Base-by-base conservation (phyloP, 2,113 vertebrate genomes). In the Talpa occidentalis region DNA sequence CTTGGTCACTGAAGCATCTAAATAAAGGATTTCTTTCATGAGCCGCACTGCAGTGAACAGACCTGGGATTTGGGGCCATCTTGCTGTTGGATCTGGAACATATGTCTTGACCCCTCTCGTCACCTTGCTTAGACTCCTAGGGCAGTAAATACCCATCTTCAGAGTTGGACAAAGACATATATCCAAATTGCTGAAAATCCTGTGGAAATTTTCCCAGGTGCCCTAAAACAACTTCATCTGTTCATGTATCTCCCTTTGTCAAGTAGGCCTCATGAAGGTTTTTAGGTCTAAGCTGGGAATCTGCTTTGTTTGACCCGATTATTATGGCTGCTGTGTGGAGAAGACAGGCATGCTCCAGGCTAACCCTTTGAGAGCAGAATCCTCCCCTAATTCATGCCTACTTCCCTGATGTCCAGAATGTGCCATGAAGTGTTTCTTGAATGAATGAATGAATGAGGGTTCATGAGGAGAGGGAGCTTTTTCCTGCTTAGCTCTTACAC, bases 11-110 rank as follows among this genome's bases (percentile, higher is more conserved):
- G 85, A 93, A 66, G 42, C 73, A 54, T 94, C 74, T 93, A 96
- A 95, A 97, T 95, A 97, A 96, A 97, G 80, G 85, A 60, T 92
- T 76, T 95, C 73, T 95, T 84, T 59, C 19, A 19, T 64, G 26
- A 94, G 54, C 88, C 72, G 92, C 77, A 72, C 37, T 94, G n/a
- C 64, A 28, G 5, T 69, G 76, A 49, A 89, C 64, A 42, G 73
- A 82, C 21, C 42, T 77, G n/a, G 22, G 26, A 17, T 37, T 52
- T 69, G 54, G 66, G 42, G 14, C 60, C 49, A 14, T 73, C 37
- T 44, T 90, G 26, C 79, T 12, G 0, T 26, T 86, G n/a, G 37
- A 47, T 84, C 40, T 92, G 37, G 9, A 47, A 15, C 47, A 16
- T 80, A 30, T 72, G 17, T 85, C 59, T 60, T 70, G 32, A 92